Base-by-base conservation (phyloP, 2,113 vertebrate genomes). In the Anguilla rostrata region DNA sequence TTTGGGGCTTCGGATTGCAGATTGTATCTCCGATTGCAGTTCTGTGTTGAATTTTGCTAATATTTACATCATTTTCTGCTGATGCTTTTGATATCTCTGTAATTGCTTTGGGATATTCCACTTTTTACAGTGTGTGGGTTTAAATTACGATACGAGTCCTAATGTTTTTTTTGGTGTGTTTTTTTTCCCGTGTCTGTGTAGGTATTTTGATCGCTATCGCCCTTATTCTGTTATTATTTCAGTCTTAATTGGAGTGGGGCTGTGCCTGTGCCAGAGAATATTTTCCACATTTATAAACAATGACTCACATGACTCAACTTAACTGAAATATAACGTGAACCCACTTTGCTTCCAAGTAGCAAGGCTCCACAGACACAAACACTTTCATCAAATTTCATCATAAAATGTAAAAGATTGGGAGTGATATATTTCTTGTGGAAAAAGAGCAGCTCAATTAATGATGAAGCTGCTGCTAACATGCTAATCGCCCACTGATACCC, bases 71-170 rank as follows among this genome's bases (percentile, higher is more conserved):
- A 75, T 83, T 34, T 71, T 46, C 6, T 18, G 26, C 40, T 84
- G 39, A 81, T 63, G 87, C 90, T 90, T 91, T 87, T 90, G 88
- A 90, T 90, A 87, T 88, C 87, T 88, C 86, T 57, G 53, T 90
- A 90, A 91, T 91, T 92, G 90, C 89, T 91, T 92, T 91, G 87
- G 88, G 89, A 92, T 84, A 85, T 92, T 92, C 93, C 91, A 83
- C 34, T 82, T 87, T 83, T 53, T 90, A 85, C 75, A 20, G 79
- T 85, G 60, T 66, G 88, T 90, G 88, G 88, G 90, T 92, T 90
- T 34, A 20, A 81, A 66, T 91, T 89, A 87, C 81, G 49, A 80
- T 91, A 90, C 89, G 71, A 89, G 85, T 86, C 78, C 84, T 89
- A 90, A 92, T 91, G 89, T 89, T 90, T 92, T 92, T 82, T 88